Evolutionary conservation across 2,888 invertebrate species (phyloP).

Genomic region (Thymelicus acteon): DNA sequence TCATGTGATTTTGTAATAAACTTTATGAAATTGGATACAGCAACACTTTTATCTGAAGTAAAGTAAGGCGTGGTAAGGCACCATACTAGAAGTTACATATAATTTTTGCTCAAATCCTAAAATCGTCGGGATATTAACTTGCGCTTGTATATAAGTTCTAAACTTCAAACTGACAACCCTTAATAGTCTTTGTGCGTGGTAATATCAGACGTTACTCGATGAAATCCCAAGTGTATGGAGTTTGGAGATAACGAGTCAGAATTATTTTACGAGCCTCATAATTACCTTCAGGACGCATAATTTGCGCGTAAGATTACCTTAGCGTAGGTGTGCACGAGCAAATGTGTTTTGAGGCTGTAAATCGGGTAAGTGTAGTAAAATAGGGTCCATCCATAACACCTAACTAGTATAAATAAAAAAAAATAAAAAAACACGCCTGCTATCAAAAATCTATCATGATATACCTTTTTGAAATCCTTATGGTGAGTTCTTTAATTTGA

Average conservation of each 20-base stretch:
- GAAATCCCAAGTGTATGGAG: constrained; percentile 26
- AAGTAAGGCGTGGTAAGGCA: too few relatives aligned
- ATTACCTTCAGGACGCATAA: constrained; percentile 33
- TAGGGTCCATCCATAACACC: too few relatives aligned
- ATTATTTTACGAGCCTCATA: constrained; percentile 35
- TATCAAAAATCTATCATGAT: too few relatives aligned
- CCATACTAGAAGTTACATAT: too few relatives aligned
- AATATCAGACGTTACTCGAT: constrained; percentile 41
- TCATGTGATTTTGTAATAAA: too few relatives aligned
- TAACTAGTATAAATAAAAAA: too few relatives aligned
- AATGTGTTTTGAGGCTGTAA: constrained; percentile 15
- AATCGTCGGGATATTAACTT: background rate
- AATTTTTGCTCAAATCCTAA: background rate
- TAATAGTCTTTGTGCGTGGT: constrained; percentile 44
- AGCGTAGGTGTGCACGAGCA: constrained; percentile 24
- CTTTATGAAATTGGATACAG: too few relatives aligned
- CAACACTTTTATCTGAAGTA: too few relatives aligned
- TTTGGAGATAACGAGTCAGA: constrained; percentile 33
- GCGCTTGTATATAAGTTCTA: too few relatives aligned
- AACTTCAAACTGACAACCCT: constrained; percentile 11
- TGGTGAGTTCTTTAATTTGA: too few relatives aligned
- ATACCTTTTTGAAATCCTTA: too few relatives aligned
- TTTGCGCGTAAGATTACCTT: constrained; percentile 23
- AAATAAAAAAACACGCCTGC: too few relatives aligned
- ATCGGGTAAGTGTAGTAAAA: background rate